These are phyloP conservation scores for Meandrina meandrites DNA, from an alignment of 92 coral and sea anemone genomes.

Conservation along the genomic window DNA sequence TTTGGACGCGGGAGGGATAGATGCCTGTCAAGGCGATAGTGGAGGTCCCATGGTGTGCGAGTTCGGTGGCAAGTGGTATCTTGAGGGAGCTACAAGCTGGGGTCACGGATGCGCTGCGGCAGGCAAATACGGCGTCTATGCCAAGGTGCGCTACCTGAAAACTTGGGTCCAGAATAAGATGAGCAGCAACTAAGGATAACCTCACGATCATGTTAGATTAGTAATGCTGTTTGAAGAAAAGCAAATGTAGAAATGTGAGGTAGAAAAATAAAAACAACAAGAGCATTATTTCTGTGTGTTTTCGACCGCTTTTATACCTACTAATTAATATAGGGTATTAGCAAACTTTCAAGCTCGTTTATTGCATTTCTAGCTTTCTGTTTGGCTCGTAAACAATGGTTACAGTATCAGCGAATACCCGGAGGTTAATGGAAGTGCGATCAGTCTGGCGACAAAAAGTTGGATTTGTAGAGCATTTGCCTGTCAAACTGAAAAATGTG, in stretches of 20 bases:
- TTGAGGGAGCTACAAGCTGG: neutral
- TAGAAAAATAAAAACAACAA: neutral
- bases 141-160: neutral
- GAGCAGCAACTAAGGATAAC: neutral
- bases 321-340: no score
- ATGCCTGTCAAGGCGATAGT: neutral
- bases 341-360: no score
- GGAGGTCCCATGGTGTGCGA: neutral
- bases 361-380: no score
- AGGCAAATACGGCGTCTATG: neutral
- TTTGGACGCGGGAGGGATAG: neutral
- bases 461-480: no score
- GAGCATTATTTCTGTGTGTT: neutral
- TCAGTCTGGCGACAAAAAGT: no score
- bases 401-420: no score
- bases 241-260: neutral
- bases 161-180: neutral
- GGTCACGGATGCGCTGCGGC: neutral
- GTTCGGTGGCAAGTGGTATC: neutral
- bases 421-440: no score
- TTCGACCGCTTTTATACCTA: no score
- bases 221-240: neutral
- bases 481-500: no score
- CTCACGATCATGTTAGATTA: neutral
- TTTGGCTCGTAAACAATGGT: no score